Evolutionary conservation across 2,113 vertebrate species (phyloP).

Genomic region (Cottus gobio): DNA sequence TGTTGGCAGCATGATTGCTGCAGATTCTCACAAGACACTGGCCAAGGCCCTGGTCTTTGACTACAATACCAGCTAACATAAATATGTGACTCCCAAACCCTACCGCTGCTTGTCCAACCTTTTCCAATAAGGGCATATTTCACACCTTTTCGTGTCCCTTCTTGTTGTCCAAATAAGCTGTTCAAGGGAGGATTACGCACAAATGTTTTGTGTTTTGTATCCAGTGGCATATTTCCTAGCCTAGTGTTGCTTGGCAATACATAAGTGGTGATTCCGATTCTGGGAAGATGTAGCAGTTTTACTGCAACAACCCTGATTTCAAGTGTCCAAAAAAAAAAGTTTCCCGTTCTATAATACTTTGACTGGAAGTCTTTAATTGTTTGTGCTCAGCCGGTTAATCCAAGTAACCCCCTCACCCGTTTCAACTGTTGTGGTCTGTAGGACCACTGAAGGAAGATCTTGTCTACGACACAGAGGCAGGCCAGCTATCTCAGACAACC

Average conservation of each 20-base stretch:
- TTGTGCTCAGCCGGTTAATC: slow-evolving; percentile 39
- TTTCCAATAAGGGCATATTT: slow-evolving; percentile 12
- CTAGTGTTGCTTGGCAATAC: slow-evolving; percentile 47
- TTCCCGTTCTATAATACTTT: slow-evolving; percentile 31
- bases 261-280: slow-evolving; percentile 39
- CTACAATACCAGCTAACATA: not conserved
- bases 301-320: slow-evolving; percentile 51
- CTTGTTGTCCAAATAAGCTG: slow-evolving; percentile 16
- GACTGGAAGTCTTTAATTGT: slow-evolving; percentile 29
- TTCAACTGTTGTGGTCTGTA: slow-evolving; percentile 30
- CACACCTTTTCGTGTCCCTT: slow-evolving; percentile 13
- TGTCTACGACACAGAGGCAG: slow-evolving; percentile 23
- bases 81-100: not conserved
- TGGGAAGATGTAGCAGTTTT: slow-evolving; percentile 46
- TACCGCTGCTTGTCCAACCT: not conserved
- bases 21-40: slow-evolving; percentile 29
- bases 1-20: slow-evolving; percentile 11
- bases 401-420: slow-evolving; percentile 17
- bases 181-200: slow-evolving; percentile 19
- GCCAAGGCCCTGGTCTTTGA: slow-evolving; percentile 40
- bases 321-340: slow-evolving; percentile 30
- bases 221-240: slow-evolving; percentile 31
- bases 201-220: slow-evolving; percentile 32
- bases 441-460: slow-evolving; percentile 25
- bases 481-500: slow-evolving; percentile 36